Evolutionary conservation across 2,113 vertebrate genomes (phyloP).

Genomic region (Anhinga anhinga): DNA sequence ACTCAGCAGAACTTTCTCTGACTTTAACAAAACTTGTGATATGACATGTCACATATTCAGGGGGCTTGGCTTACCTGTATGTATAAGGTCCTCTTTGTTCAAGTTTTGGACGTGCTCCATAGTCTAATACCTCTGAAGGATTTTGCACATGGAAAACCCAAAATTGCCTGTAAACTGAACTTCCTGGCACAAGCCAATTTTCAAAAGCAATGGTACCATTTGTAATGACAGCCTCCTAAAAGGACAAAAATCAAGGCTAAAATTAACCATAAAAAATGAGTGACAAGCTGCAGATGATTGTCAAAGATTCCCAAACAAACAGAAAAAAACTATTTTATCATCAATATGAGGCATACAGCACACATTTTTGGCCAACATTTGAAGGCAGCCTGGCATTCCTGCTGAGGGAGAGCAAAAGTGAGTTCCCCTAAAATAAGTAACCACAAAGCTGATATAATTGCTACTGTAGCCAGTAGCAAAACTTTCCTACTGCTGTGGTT

Average conservation of each 20-base stretch:
- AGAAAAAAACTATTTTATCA: not conserved
- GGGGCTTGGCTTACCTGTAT: constrained; percentile 77
- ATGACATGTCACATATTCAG: not conserved
- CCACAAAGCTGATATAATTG: not conserved
- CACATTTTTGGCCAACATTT: not conserved
- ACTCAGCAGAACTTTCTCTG: not conserved
- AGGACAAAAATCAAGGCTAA: not conserved
- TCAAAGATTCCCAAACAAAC: not conserved
- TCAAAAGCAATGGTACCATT: constrained; percentile 86
- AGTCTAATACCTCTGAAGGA: constrained; percentile 67
- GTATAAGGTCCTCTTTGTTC: constrained; percentile 91
- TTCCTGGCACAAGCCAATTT: constrained; percentile 84
- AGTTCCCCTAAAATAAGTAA: not conserved
- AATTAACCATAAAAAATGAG: not conserved
- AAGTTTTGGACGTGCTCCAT: constrained; percentile 76
- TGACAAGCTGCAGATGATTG: not conserved
- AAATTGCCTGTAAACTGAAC: constrained; percentile 85
- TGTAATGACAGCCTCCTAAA: constrained; percentile 85
- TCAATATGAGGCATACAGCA: not conserved
- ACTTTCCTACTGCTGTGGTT: not conserved
- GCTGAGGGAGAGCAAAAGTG: not conserved
- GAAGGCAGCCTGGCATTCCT: not conserved
- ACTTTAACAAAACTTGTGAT: not conserved
- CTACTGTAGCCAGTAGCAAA: not conserved
- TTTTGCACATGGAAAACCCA: constrained; percentile 91